These are phyloP conservation scores for Heliconius aoede DNA, from an alignment of 2,888 invertebrate genomes.

Conservation along the genomic window DNA sequence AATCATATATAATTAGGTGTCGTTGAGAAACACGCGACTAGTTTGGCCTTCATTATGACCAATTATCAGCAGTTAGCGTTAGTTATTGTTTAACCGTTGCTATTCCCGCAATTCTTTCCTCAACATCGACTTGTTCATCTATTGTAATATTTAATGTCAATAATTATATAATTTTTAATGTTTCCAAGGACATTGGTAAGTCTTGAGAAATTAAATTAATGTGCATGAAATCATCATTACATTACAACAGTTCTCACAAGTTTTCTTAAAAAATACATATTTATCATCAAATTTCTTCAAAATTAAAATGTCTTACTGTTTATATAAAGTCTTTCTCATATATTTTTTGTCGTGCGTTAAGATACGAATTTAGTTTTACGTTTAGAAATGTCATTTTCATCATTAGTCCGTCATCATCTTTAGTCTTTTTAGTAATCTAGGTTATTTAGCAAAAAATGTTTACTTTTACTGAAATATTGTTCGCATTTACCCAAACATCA, in stretches of 20 bases:
- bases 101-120: slow-evolving; percentile 42
- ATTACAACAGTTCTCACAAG: slow-evolving; percentile 28
- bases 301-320: neutral
- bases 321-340: neutral
- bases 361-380: neutral
- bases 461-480: neutral
- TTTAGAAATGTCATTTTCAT: slow-evolving; percentile 10
- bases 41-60: slow-evolving; percentile 38
- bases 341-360: no score
- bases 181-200: slow-evolving; percentile 44
- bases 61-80: slow-evolving; percentile 33
- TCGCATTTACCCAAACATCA: neutral
- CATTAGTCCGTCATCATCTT: no score
- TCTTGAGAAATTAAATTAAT: slow-evolving; percentile 30
- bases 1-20: slow-evolving; percentile 26
- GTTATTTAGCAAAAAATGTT: neutral
- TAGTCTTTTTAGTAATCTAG: no score
- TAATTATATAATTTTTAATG: slow-evolving; percentile 28
- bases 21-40: slow-evolving; percentile 28
- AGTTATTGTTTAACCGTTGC: slow-evolving; percentile 26
- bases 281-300: neutral
- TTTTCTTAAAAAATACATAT: slow-evolving; percentile 28
- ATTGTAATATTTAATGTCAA: slow-evolving; percentile 1
- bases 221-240: slow-evolving; percentile 40
- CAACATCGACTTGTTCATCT: slow-evolving; percentile 12